Conservation (phyloP, 1,140 invertebrate genomes). For the Dendroctonus valens region DNA sequence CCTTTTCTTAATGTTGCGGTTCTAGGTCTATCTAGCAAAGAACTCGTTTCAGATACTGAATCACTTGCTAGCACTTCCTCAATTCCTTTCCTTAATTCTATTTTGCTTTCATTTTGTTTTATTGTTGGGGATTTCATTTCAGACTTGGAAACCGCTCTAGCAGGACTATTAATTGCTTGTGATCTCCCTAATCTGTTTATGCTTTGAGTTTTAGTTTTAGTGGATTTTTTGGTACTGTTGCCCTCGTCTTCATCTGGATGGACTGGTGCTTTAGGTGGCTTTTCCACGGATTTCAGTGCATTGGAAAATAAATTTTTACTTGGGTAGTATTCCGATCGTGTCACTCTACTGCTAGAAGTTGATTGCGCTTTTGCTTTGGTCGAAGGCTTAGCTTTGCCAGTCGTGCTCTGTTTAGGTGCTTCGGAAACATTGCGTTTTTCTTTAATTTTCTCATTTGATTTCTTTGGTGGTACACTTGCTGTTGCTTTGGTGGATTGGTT, state of each 20-base stretch:
- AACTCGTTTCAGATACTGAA: constrained; percentile 26
- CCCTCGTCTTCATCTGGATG: not conserved
- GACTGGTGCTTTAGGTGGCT: not conserved
- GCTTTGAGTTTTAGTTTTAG: too few species aligned
- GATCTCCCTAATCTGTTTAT: too few species aligned
- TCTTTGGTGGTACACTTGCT: not conserved
- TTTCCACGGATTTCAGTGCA: constrained; percentile 36
- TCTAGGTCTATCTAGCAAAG: constrained; percentile 41
- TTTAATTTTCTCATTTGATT: not conserved
- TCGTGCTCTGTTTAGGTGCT: constrained; percentile 9
- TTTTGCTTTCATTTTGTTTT: constrained; percentile 1
- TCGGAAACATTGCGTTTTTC: not conserved
- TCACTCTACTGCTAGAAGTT: constrained; percentile 36
- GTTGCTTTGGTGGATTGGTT: not conserved
- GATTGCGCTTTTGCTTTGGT: constrained; percentile 23
- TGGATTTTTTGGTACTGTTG: too few species aligned
- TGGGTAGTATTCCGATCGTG: constrained; percentile 45
- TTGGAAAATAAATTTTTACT: constrained; percentile 44
- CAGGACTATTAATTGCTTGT: not conserved
- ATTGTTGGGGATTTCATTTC: not conserved
- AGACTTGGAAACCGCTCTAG: not conserved
- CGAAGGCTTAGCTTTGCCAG: not conserved
- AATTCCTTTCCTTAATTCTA: not conserved
- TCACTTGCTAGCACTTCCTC: not conserved
- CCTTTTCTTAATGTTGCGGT: constrained; percentile 45